A percentile compares a stretch with the other conserved stretches of the same genome.
Conservation (phyloP, 2,113 vertebrate species). For the Talpa occidentalis region DNA sequence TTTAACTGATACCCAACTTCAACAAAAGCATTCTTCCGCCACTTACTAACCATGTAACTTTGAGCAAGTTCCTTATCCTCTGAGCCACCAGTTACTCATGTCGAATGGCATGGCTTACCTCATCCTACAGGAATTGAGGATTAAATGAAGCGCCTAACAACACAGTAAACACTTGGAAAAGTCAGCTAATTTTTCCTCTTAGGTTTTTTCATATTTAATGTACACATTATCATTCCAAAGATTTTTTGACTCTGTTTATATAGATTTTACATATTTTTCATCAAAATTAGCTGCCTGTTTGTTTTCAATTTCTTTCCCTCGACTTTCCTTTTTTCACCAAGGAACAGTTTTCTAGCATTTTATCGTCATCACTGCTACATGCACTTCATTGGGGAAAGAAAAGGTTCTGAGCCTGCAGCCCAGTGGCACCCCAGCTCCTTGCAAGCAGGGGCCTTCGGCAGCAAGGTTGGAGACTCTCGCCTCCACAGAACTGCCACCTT, state of each 20-base stretch:
- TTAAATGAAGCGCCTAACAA: not conserved
- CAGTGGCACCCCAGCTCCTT: not conserved
- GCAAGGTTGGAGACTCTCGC: not conserved
- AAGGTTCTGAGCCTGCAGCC: not conserved
- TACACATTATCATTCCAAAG: not conserved
- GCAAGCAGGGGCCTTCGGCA: not conserved
- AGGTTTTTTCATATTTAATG: not conserved
- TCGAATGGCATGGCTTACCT: not conserved
- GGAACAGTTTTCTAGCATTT: not conserved
- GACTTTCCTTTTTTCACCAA: not conserved
- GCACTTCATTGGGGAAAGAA: not conserved
- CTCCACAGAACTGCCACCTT: not conserved
- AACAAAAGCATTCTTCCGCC: not conserved
- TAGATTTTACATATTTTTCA: not conserved
- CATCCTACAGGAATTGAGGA: not conserved
- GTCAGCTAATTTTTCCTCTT: not conserved
- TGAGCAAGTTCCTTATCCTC: not conserved
- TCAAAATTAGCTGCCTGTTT: not conserved
- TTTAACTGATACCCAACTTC: constrained; percentile 36
- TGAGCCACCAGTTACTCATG: not conserved
- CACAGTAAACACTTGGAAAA: not conserved
- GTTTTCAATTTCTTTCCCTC: not conserved
- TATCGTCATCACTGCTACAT: not conserved
- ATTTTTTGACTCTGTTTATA: not conserved
- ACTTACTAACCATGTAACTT: not conserved